Conservation (phyloP, 2,888 invertebrate genomes). For the Ochropacha duplaris region DNA sequence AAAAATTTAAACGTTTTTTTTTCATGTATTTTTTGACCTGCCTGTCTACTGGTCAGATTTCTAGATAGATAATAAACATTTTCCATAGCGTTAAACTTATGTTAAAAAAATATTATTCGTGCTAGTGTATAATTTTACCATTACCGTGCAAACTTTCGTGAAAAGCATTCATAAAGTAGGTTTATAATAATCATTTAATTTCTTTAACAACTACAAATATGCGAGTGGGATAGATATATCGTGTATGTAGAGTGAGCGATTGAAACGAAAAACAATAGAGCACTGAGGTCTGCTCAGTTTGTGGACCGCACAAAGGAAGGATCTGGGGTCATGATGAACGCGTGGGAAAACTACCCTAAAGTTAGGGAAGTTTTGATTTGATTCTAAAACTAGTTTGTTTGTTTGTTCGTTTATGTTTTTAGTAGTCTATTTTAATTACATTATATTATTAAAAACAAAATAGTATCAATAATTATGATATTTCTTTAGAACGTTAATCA, state of each 20-base stretch:
- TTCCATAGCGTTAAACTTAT: not conserved
- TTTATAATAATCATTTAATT: constrained; percentile 35
- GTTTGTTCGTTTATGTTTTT: not conserved
- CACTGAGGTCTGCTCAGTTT: constrained; percentile 56
- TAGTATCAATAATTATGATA: no score
- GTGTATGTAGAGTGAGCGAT: constrained; percentile 22
- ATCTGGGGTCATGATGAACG: constrained; percentile 52
- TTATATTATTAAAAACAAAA: no score
- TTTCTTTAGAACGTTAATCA: no score
- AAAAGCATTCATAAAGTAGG: constrained; percentile 9
- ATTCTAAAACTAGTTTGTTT: not conserved
- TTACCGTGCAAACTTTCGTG: not conserved
- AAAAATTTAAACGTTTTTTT: no score
- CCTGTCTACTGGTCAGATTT: no score
- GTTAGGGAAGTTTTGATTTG: constrained; percentile 31
- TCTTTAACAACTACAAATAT: constrained; percentile 43
- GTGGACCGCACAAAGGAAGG: constrained; percentile 70
- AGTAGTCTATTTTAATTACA: no score
- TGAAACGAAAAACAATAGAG: constrained; percentile 51
- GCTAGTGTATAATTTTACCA: not conserved
- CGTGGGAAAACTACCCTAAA: constrained; percentile 39
- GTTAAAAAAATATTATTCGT: not conserved
- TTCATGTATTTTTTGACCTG: no score
- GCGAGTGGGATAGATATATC: constrained; percentile 32
- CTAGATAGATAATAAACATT: no score